A percentile compares a stretch with the other conserved stretches of the same genome.
Evolutionary conservation across 2,888 invertebrate species (phyloP).

Genomic region (Lottia scabra): DNA sequence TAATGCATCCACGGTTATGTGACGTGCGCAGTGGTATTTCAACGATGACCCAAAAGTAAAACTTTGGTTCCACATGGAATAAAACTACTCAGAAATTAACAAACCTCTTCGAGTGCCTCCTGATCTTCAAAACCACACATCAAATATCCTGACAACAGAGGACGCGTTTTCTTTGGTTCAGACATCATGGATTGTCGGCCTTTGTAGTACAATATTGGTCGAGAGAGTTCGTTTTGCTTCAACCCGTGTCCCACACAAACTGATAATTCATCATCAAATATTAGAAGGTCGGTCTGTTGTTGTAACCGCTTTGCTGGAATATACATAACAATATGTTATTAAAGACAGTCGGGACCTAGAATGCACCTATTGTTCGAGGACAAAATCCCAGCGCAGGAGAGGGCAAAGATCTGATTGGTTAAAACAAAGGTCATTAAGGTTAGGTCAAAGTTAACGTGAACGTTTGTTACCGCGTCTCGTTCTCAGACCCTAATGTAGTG

Average conservation of each 20-base stretch:
- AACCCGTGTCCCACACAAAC: conserved; percentile 1
- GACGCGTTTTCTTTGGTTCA: background rate
- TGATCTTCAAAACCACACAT: background rate
- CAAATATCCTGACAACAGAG: background rate
- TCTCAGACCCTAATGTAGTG: no score
- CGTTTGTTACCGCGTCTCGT: no score
- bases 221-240: background rate
- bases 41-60: no score
- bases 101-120: background rate
- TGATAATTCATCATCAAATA: background rate
- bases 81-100: background rate
- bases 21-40: no score
- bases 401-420: no score
- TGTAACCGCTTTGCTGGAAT: background rate
- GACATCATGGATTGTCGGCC: background rate
- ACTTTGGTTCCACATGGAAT: background rate
- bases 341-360: no score
- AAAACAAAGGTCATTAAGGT: no score
- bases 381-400: no score
- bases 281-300: background rate
- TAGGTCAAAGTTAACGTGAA: no score
- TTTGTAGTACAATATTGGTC: background rate
- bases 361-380: no score
- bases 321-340: no score
- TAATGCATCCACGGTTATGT: no score